These are phyloP conservation scores for Taenaris catops DNA, from an alignment of 2,888 invertebrate species.

Conservation along the genomic window DNA sequence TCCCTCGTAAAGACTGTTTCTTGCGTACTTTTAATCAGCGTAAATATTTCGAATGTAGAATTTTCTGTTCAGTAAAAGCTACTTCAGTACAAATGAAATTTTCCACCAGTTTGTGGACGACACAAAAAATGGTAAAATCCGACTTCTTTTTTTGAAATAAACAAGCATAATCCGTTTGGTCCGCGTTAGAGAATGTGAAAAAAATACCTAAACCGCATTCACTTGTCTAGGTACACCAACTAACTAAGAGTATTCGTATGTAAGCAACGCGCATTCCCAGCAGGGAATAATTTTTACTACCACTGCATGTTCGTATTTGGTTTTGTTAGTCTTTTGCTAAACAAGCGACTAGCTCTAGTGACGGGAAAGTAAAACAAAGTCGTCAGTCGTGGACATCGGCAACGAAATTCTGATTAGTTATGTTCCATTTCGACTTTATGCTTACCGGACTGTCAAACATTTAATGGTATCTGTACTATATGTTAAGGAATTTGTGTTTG, in stretches of 20 bases:
- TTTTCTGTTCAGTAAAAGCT: conserved; percentile 2
- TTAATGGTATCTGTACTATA: too few relatives aligned
- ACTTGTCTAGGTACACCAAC: conserved; percentile 10
- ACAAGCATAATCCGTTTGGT: conserved; percentile 35
- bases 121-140: conserved; percentile 24
- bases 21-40: too few relatives aligned
- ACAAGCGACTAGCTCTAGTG: too few relatives aligned
- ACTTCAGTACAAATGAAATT: background rate
- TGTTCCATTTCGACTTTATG: too few relatives aligned
- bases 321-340: conserved; percentile 11
- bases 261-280: conserved; percentile 14
- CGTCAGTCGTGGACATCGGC: too few relatives aligned
- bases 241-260: conserved; percentile 13
- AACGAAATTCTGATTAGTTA: too few relatives aligned
- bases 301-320: conserved; percentile 5
- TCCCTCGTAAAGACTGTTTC: too few relatives aligned
- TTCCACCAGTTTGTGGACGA: too few relatives aligned
- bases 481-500: too few relatives aligned
- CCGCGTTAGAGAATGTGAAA: conserved; percentile 40
- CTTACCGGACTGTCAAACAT: too few relatives aligned
- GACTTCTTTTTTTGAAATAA: conserved; percentile 38
- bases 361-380: too few relatives aligned
- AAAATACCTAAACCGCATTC: conserved; percentile 30
- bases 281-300: conserved; percentile 16
- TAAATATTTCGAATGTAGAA: conserved; percentile 2